Evolutionary conservation across 2,888 invertebrate genomes (phyloP), one percentile per base, ranked within the genome.

Genomic region (Euplexia lucipara): DNA sequence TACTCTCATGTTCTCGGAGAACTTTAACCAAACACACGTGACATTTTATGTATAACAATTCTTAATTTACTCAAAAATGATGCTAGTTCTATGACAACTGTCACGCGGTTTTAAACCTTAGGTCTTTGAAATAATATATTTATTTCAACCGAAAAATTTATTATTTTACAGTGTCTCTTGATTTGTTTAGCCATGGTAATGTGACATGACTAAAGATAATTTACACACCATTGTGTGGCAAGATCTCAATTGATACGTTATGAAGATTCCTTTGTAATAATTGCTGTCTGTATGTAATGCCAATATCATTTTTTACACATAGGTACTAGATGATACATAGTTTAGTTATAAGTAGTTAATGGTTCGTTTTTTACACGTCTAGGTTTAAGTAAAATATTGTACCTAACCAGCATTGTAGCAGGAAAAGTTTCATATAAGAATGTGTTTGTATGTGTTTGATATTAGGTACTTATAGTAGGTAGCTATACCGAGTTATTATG

Each of bases 181-280:
- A 78, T 78, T 70, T 70, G 72, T 76, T 73, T 64, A 56, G 59
- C 60, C 51, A 56, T 66, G 52, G 44, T 67, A 59, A 73, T 70
- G 57, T 59, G 47, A 61, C 66, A 67, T 77, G 70, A 63, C 72
- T 75, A 76, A 78, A 63, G 48, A 49, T 56, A 59, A 73, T 58
- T 79, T 72, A 76, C 74, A 79, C 70, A 72, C 56, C 52, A 73
- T 72, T 81, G 75, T 79, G 54, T 60, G 45, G 34, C 3, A 10
- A 59, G 59, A 66, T 66, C 52, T 70, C 57, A 34, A 56, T 70
- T 59, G 56, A 54, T 63, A 62, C 16, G 32, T 44, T 44, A 57
- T 67, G 52, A 62, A 67, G 59, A 32, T 45, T 47, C 16, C 39
- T 59, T 56, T 71, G 59, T 62, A 26, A 16, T 47, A n/a, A 30